Percentiles rank a stretch among this genome's conserved stretches.
Evolutionary conservation across 2,113 vertebrate species (phyloP).

Genomic region (Mus musculus): GRCm39 chr10:91020001-91020500

Average conservation of each 20-base stretch:
- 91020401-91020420: not conserved
- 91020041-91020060: slow-evolving; percentile 15
- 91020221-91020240: not conserved
- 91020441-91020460: not conserved
- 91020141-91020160: slow-evolving; percentile 19
- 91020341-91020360: not conserved
- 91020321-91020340: too few relatives aligned
- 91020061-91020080: not conserved
- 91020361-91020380: not conserved
- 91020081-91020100: not conserved
- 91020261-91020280: not conserved
- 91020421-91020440: not conserved
- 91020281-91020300: not conserved
- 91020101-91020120: not conserved
- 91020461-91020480: not conserved
- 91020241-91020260: not conserved
- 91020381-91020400: not conserved
- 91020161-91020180: not conserved
- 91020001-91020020: too few relatives aligned
- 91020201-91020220: too few relatives aligned
- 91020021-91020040: not conserved
- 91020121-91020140: not conserved
- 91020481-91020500: too few relatives aligned
- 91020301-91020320: not conserved
- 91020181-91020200: not conserved